Percentiles rank a stretch among this genome's conserved stretches.
These are phyloP conservation scores for Coreoperca whiteheadi DNA, from an alignment of 2,113 vertebrate genomes.

Conservation along the genomic window DNA sequence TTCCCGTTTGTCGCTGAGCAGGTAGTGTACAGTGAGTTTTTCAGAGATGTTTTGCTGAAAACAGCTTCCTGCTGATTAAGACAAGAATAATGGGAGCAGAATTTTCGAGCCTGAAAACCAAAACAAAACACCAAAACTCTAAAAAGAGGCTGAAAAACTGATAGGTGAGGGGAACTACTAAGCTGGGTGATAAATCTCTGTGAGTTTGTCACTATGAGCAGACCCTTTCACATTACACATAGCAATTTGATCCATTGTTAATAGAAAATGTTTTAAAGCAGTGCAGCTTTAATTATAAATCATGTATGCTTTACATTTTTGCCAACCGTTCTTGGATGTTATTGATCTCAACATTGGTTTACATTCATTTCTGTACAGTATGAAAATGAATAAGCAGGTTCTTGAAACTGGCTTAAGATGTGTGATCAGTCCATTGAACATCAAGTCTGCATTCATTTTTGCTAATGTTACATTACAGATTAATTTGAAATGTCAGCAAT, in stretches of 20 bases:
- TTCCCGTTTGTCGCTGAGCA: not conserved
- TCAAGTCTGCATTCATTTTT: not conserved
- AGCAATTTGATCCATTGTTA: not conserved
- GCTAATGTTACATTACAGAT: not conserved
- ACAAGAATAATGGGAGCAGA: not conserved
- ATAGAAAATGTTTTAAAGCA: too few relatives aligned
- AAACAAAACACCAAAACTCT: too few relatives aligned
- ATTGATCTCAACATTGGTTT: not conserved
- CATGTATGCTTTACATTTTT: not conserved
- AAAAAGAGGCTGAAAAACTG: not conserved
- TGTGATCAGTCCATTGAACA: not conserved
- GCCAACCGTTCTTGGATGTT: not conserved
- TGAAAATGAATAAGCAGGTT: slow-evolving; percentile 23
- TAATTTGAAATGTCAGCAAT: not conserved
- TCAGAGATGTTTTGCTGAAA: too few relatives aligned
- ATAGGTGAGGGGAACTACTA: not conserved
- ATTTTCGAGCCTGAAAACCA: not conserved
- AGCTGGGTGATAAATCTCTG: not conserved
- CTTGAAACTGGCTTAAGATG: not conserved
- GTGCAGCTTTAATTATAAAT: not conserved
- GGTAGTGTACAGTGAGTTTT: not conserved
- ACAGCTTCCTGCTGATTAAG: not conserved
- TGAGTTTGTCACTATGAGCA: too few relatives aligned
- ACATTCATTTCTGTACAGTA: not conserved
- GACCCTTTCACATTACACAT: too few relatives aligned